These are phyloP conservation scores for Spodoptera frugiperda DNA, from an alignment of 1,140 invertebrate species.

Conservation along the genomic window DNA sequence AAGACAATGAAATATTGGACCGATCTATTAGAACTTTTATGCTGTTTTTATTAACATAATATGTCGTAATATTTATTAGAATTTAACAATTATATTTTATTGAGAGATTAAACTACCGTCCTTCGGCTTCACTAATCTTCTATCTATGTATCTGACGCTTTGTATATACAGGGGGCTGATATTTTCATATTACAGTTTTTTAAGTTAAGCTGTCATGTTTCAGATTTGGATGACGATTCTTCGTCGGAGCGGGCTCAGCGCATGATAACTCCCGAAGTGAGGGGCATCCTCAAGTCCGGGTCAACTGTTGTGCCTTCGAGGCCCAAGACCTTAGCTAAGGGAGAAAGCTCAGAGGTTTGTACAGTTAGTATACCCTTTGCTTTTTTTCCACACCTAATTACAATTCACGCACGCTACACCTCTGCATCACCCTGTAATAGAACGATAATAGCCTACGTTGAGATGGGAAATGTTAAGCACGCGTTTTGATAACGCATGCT, in stretches of 20 bases:
- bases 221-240: conserved; percentile 80
- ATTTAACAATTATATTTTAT: no score
- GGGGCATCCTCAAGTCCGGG: conserved; percentile 86
- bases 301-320: conserved; percentile 80
- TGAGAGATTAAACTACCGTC: background rate
- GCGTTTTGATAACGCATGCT: no score
- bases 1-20: background rate
- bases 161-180: background rate
- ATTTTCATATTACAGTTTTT: background rate
- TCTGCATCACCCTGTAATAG: no score
- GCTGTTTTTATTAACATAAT: no score
- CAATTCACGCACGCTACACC: background rate
- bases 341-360: conserved; percentile 84
- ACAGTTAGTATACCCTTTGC: conserved; percentile 19
- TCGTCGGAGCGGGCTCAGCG: conserved; percentile 81
- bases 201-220: conserved; percentile 36
- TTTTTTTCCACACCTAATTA: no score
- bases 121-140: background rate
- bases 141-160: conserved; percentile 5
- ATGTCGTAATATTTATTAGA: no score
- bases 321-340: conserved; percentile 76
- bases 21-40: background rate
- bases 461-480: no score
- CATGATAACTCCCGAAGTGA: conserved; percentile 85
- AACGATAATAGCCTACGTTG: no score